Evolutionary conservation across 2,797 vertebrate genomes (phyloP), one percentile per base, ranked within the genome.

Genomic region (Lycodopsis pacificus): DNA sequence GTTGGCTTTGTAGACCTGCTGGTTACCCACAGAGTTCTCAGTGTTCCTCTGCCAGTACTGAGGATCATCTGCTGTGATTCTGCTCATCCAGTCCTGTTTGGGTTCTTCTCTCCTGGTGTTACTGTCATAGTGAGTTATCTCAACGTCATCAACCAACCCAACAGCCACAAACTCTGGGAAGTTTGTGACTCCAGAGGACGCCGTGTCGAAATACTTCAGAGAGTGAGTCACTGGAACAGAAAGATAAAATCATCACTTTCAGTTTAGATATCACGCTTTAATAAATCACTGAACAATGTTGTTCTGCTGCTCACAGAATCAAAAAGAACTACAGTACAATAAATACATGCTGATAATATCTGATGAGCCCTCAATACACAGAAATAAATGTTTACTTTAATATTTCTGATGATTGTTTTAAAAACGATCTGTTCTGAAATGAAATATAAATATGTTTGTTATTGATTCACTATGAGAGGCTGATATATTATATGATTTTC

Each of bases 11-110:
- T 32, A 87, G 13, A 0, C 0, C 77, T 73, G 79, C 58, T 68
- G 22, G 0, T 0, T 0, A 17, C 2, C 3, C 11, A 3, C 0
- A 7, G 0, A 5, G 0, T 0, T 0, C 17, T 30, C 7, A 30
- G 38, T 80, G 3, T 74, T 0, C 0, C 10, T 8, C 57, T 72
- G 0, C 46, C n/a, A 51, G 58, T 62, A 71, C 32, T 87, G 13
- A 4, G 70, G 46, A 13, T 79, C 19, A 1, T n/a, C 62, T 17
- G 1, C 56, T 56, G 14, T 46, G n/a, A 19, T 7, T 13, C 3
- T 27, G 0, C 1, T 46, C 78, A 92, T 64, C 90, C 92, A 93
- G 70, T 85, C 86, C 82, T 89, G 81, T 81, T 76, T 91, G 32
- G 62, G 73, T 5, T 4, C 65, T 0, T 0, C 0, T 79, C 0